Evolutionary conservation across 2,797 vertebrate genomes (phyloP).

Genomic region (Capromys pilorides): DNA sequence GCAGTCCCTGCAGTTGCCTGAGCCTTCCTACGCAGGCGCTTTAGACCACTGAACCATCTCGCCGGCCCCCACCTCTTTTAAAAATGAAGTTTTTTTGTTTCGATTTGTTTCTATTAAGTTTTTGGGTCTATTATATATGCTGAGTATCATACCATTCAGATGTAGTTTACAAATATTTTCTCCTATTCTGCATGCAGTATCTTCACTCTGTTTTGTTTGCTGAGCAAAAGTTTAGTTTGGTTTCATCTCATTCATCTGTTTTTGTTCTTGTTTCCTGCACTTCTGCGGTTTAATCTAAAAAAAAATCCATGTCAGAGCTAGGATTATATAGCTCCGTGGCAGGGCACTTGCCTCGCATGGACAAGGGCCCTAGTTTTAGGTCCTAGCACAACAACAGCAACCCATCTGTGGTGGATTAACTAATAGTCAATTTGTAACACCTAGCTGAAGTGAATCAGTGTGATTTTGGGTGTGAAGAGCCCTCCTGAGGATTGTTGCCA

Average conservation of each 20-base stretch:
- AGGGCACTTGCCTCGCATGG: neutral
- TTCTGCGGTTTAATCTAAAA: neutral
- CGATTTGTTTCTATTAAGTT: neutral
- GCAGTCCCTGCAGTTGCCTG: too few relatives aligned
- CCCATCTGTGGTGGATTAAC: too few relatives aligned
- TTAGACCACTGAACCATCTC: too few relatives aligned
- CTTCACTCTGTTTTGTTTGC: neutral
- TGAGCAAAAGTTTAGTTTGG: neutral
- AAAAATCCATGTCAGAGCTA: neutral
- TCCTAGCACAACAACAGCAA: neutral
- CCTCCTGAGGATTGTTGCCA: too few relatives aligned
- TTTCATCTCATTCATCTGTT: neutral
- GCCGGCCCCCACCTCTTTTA: neutral
- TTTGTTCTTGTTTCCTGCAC: neutral
- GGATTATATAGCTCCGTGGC: neutral
- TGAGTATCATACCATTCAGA: neutral
- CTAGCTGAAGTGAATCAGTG: too few relatives aligned
- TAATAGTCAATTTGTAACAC: too few relatives aligned
- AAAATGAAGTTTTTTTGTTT: neutral
- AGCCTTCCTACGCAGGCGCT: too few relatives aligned
- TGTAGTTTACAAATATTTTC: neutral
- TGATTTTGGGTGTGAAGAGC: too few relatives aligned
- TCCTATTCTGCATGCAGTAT: neutral
- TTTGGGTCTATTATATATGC: neutral
- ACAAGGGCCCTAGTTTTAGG: neutral